Evolutionary conservation across 1,140 invertebrate species (phyloP), one percentile per base, ranked within the genome.

Genomic region (Drosophila subpulchrella): DNA sequence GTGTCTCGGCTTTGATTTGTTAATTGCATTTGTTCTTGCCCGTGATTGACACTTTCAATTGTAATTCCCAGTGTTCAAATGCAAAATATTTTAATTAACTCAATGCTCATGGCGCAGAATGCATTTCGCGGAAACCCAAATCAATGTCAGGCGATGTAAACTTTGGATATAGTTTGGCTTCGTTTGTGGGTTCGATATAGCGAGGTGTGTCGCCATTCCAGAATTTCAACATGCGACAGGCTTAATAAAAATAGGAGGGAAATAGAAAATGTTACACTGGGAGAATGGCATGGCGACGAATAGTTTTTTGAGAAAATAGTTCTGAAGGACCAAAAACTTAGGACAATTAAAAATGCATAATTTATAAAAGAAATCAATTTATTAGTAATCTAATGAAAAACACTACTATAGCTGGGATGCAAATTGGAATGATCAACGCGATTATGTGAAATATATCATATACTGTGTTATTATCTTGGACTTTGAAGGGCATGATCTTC

Each of bases 21-120:
- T 89, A 86, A 86, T 88, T 89, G 72, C 83, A 89, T 73, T 68
- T 63, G 79, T 77, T 85, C 65, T 66, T 46, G 47, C 51, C 59
- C 53, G 10, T 88, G 84, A 89, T 89, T 86, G 83, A 83, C 83
- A 89, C 75, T 61, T 77, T 79, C 71, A 76, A 86, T 86, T 86
- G 65, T 75, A 60, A 75, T 58, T 75, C 51, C 55, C 34, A 75
- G 51, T 44, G 58, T 62, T 60, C 32, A 66, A 78, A 59, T 68
- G 48, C 61, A 59, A 85, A 78, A 66, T 76, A 83, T 85, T 86
- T 86, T 76, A 83, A 88, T 86, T 88, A 89, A 86, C 75, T 77
- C 30, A n/a, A 71, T 59, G 71, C 51, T 50, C 48, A 30, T 48
- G 30, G 50, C 54, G 44, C 61, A 32, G n/a, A 68, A 67, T 75